These are phyloP conservation scores for Rutpela maculata DNA, from an alignment of 2,888 invertebrate species.

Conservation along the genomic window DNA sequence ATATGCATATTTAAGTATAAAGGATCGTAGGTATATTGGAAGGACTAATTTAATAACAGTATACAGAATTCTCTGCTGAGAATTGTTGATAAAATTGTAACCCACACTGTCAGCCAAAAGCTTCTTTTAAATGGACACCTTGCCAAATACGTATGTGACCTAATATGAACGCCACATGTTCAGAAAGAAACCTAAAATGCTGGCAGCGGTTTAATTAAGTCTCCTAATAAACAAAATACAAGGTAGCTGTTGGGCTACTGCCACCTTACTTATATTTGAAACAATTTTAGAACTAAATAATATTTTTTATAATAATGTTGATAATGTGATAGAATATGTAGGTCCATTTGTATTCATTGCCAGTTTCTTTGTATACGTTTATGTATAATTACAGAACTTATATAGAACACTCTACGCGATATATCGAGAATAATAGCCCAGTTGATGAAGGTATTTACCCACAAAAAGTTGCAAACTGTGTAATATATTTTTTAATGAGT, in stretches of 20 bases:
- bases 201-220: not conserved
- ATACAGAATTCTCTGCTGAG: not conserved
- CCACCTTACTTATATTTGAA: not conserved
- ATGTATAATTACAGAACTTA: too few relatives aligned
- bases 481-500: too few relatives aligned
- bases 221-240: not conserved
- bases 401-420: too few relatives aligned
- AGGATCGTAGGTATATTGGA: not conserved
- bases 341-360: too few relatives aligned
- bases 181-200: not conserved
- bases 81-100: not conserved
- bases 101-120: not conserved
- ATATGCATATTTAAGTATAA: too few relatives aligned
- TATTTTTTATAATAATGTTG: too few relatives aligned
- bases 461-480: too few relatives aligned
- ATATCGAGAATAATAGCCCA: too few relatives aligned
- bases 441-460: too few relatives aligned
- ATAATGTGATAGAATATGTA: too few relatives aligned
- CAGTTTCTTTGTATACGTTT: too few relatives aligned
- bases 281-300: not conserved
- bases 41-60: not conserved
- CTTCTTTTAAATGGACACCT: not conserved
- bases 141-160: slow-evolving; percentile 3
- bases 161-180: not conserved
- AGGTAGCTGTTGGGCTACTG: not conserved